These are phyloP conservation scores for Drosophila littoralis DNA, from an alignment of 1,140 invertebrate species.

Conservation along the genomic window DNA sequence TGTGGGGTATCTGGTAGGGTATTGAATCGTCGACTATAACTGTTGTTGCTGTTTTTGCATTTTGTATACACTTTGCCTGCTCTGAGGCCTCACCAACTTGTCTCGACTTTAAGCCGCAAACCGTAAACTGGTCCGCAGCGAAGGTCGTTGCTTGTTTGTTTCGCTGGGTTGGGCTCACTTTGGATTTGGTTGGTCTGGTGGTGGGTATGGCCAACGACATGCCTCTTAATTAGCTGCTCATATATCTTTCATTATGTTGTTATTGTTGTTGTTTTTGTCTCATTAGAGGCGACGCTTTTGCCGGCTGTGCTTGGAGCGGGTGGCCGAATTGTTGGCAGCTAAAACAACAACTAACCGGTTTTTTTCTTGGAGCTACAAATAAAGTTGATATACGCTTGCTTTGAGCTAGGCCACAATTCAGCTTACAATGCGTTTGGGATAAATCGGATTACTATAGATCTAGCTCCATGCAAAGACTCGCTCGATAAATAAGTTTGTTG, in stretches of 20 bases:
- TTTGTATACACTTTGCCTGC: background rate
- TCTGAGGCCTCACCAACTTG: constrained; percentile 29
- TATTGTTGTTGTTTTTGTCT: constrained; percentile 42
- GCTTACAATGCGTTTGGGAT: constrained; percentile 8
- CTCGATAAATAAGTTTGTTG: too few species aligned
- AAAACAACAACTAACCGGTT: constrained; percentile 25
- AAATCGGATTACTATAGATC: too few species aligned
- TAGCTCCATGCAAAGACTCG: too few species aligned
- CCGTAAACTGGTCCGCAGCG: constrained; percentile 58
- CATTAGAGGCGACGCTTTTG: constrained; percentile 58
- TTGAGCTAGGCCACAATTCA: background rate
- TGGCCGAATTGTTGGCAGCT: constrained; percentile 50
- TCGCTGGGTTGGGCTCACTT: constrained; percentile 8
- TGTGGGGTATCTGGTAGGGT: background rate
- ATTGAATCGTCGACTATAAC: background rate
- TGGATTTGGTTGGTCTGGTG: background rate
- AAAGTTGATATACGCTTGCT: constrained; percentile 15
- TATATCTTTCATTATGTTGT: constrained; percentile 54
- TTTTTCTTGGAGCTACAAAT: background rate
- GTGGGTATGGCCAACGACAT: constrained; percentile 30
- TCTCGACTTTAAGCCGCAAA: constrained; percentile 38
- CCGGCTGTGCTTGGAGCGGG: constrained; percentile 47
- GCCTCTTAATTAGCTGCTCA: constrained; percentile 75
- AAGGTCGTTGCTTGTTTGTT: constrained; percentile 51
- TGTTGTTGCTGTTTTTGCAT: background rate